A percentile compares a stretch with the other conserved stretches of the same genome.
phyloP scores from a whole-genome alignment of 2,113 vertebrate species.

The Hyperopisus bebe region DNA sequence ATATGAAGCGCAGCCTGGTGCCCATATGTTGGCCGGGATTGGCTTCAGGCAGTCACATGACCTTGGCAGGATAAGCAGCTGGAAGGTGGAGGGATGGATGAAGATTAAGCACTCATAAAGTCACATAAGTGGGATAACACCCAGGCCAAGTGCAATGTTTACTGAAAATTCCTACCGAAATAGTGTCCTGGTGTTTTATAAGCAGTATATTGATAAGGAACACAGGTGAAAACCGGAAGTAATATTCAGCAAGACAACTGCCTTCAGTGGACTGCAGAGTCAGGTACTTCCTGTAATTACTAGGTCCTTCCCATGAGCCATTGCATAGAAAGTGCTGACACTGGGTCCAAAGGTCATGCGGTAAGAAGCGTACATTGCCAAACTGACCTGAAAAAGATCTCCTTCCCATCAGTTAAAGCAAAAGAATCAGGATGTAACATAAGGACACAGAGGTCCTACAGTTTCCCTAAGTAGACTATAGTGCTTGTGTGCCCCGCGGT shows the following conservation, averaged over 20 bases:
- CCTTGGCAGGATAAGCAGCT: not conserved
- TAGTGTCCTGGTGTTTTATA: not conserved
- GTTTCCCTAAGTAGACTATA: not conserved
- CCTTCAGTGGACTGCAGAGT: not conserved
- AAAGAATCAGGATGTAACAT: not conserved
- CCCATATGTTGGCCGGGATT: not conserved
- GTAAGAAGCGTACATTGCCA: not conserved
- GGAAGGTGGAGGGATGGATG: not conserved
- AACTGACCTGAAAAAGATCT: not conserved
- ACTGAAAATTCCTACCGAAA: not conserved
- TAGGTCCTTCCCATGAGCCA: not conserved
- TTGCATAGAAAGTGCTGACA: not conserved
- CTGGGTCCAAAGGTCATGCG: not conserved
- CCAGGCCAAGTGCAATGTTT: not conserved
- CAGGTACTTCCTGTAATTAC: not conserved
- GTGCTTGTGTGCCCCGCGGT: not conserved
- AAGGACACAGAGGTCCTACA: not conserved
- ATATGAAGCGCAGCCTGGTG: not conserved
- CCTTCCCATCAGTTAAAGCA: not conserved
- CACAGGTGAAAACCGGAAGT: not conserved
- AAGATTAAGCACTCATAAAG: not conserved
- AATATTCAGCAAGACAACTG: not conserved
- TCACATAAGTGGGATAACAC: not conserved
- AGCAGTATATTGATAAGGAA: not conserved
- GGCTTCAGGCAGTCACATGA: not conserved